phyloP scores from a whole-genome alignment of 30 jellyfish, hydroid and myxozoan genomes.

The Rhopilema esculentum region DNA sequence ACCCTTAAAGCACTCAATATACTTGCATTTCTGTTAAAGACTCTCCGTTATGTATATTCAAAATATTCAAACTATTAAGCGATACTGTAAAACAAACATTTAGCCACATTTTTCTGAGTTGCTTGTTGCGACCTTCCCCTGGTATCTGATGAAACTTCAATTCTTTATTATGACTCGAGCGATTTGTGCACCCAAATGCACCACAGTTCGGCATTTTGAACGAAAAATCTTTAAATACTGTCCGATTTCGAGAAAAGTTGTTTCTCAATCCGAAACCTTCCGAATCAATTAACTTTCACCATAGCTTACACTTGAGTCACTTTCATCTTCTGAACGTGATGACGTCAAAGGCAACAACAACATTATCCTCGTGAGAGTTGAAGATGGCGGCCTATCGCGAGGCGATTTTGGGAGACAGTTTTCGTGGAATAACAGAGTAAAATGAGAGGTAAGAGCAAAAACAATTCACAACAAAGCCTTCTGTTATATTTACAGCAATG shows the following conservation, averaged over 20 bases:
- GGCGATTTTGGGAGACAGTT: background rate
- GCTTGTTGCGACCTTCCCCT: constrained; percentile 19
- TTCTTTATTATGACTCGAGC: constrained; percentile 11
- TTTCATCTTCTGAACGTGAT: background rate
- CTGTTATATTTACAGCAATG: background rate
- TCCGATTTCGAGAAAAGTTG: background rate
- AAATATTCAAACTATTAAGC: no score
- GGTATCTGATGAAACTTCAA: constrained; percentile 46
- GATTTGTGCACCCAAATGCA: constrained; percentile 49
- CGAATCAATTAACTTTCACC: background rate
- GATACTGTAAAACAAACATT: background rate
- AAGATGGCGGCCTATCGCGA: background rate
- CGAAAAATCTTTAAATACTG: background rate
- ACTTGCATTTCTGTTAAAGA: no score
- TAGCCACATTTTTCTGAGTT: constrained; percentile 43
- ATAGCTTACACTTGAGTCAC: background rate
- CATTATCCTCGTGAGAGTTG: background rate
- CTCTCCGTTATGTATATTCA: no score
- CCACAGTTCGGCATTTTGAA: constrained; percentile 38
- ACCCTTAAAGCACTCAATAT: no score
- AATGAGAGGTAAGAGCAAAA: background rate
- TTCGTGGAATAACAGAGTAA: background rate
- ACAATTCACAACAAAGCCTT: background rate
- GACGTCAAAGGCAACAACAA: background rate
- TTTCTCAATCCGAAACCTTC: background rate